phyloP scores from a whole-genome alignment of 1,140 invertebrate genomes.

The Drosophila equinoxialis region DNA sequence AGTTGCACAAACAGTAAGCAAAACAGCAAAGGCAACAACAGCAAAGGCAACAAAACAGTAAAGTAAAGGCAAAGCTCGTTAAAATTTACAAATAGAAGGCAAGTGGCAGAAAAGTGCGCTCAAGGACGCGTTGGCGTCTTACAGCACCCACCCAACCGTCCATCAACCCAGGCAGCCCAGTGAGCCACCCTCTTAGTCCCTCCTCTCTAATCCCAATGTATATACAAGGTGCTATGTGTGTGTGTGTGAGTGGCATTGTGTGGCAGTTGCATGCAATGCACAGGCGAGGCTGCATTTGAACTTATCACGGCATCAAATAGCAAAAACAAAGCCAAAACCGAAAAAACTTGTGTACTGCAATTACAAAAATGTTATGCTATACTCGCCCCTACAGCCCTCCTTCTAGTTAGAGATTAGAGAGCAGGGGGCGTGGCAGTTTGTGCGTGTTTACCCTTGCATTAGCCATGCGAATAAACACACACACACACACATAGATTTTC shows the following conservation, averaged over 20 bases:
- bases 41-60: slow-evolving; percentile 32
- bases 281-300: slow-evolving; percentile 55
- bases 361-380: slow-evolving; percentile 51
- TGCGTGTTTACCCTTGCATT: slow-evolving; percentile 55
- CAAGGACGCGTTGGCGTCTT: slow-evolving; percentile 73
- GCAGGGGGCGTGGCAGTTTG: slow-evolving; percentile 31
- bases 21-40: slow-evolving; percentile 47
- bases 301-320: slow-evolving; percentile 59
- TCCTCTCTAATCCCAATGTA: slow-evolving; percentile 24
- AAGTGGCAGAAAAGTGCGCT: slow-evolving; percentile 80
- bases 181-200: not conserved
- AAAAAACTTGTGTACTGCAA: slow-evolving; percentile 45
- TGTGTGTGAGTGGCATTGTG: slow-evolving; percentile 25
- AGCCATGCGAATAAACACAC: slow-evolving; percentile 23
- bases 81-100: slow-evolving; percentile 80
- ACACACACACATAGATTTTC: slow-evolving; percentile 26
- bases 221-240: slow-evolving; percentile 25
- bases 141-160: slow-evolving; percentile 19
- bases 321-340: slow-evolving; percentile 13
- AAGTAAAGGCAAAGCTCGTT: slow-evolving; percentile 67
- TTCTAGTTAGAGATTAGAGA: not conserved
- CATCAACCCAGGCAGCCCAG: not conserved
- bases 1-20: slow-evolving; percentile 64
- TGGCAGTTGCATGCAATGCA: slow-evolving; percentile 56
- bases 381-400: not conserved